phyloP scores from a whole-genome alignment of 2,888 invertebrate species.

The Hypsopygia costalis region DNA sequence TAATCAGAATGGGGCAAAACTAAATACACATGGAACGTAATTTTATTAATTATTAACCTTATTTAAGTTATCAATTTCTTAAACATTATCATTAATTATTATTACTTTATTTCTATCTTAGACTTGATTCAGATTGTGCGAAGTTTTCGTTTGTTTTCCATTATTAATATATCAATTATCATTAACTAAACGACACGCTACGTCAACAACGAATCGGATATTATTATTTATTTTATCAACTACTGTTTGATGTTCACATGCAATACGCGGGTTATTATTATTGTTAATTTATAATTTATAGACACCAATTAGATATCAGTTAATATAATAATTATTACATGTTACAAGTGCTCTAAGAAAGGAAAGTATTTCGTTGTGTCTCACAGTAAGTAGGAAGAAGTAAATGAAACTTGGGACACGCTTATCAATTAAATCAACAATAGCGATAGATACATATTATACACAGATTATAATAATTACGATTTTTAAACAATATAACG shows the following conservation, averaged over 20 bases:
- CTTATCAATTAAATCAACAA: slow-evolving; percentile 77
- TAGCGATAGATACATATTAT: slow-evolving; percentile 66
- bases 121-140: slow-evolving; percentile 75
- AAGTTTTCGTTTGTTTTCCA: slow-evolving; percentile 62
- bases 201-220: slow-evolving; percentile 54
- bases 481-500: slow-evolving; percentile 73
- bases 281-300: slow-evolving; percentile 52
- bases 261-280: slow-evolving; percentile 42
- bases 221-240: slow-evolving; percentile 35
- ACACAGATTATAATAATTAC: slow-evolving; percentile 63
- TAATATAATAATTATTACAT: slow-evolving; percentile 42
- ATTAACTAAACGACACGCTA: slow-evolving; percentile 65
- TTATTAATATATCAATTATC: slow-evolving; percentile 43
- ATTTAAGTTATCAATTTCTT: slow-evolving; percentile 42
- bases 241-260: slow-evolving; percentile 51
- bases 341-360: slow-evolving; percentile 51
- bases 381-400: slow-evolving; percentile 26
- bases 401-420: slow-evolving; percentile 43
- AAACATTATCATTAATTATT: slow-evolving; percentile 46
- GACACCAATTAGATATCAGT: slow-evolving; percentile 65
- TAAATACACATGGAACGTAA: slow-evolving; percentile 26
- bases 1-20: slow-evolving; percentile 11
- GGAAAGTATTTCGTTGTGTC: slow-evolving; percentile 63
- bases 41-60: slow-evolving; percentile 31
- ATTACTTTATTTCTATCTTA: slow-evolving; percentile 64